Base-by-base conservation (phyloP, 2,113 vertebrate species). In the Catharus fuscescens region DNA sequence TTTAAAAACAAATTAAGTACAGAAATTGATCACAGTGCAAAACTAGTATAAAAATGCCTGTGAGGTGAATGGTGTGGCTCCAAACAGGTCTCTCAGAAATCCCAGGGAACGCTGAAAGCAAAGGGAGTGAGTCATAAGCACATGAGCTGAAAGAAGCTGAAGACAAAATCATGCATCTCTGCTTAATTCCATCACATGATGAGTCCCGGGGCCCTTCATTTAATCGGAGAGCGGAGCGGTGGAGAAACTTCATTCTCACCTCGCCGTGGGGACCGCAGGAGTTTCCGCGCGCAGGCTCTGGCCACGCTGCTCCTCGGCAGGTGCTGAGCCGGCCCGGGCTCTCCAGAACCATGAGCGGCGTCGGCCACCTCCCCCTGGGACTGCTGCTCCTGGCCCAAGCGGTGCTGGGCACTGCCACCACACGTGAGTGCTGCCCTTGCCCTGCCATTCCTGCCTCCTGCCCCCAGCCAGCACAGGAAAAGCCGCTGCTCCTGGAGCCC, bases 121-220 rank as follows among this genome's bases (percentile, higher is more conserved):
- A 95, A 93, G 36, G 28, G 61, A 93, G 88, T 98, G 98, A 98
- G 96, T 98, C 98, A 98, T 92, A 97, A 97, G 97, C 98, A 98
- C 98, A 98, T 98, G 98, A 98, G 97, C 95, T 26, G 53, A 95
- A 95, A 95, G 93, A 95, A 95, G 96, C 95, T 90, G 90, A 87
- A 96, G 97, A 98, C 93, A 96, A 93, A 97, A 97, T 98, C 97
- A 98, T 97, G 97, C 97, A 97, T 71, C 71, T 93, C 97, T 97
- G 93, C 98, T 98, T 98, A 98, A 97, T 96, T 67, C 96, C 92
- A 96, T 98, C 98, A 98, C 98, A 98, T 98, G 98, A 98, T 97
- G 95, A 89, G 91, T 96, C 96, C 97, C 6, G 83, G 79, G 97
- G 97, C 96, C 96, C 95, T 86, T 93, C 80, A 96, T 97, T 98